phyloP scores from a whole-genome alignment of 2,888 invertebrate genomes.

The Zaprionus lineosus region DNA sequence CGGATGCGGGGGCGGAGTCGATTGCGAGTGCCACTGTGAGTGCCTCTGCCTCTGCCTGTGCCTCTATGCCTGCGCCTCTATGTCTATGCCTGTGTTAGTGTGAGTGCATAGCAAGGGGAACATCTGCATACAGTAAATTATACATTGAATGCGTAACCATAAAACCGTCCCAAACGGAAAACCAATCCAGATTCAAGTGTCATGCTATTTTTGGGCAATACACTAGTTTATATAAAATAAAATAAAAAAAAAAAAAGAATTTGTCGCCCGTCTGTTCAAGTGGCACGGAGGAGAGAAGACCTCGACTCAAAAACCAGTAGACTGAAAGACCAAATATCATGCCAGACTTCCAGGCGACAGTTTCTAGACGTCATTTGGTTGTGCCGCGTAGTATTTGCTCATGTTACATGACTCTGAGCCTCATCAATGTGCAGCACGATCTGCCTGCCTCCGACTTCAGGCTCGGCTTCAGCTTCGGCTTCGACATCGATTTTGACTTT shows the following conservation, averaged over 20 bases:
- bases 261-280: slow-evolving; percentile 66
- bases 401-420: slow-evolving; percentile 55
- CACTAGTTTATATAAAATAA: slow-evolving; percentile 2
- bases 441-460: slow-evolving; percentile 5
- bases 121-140: slow-evolving; percentile 73
- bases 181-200: slow-evolving; percentile 66
- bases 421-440: slow-evolving; percentile 47
- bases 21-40: neutral
- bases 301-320: slow-evolving; percentile 8
- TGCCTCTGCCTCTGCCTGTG: slow-evolving; percentile 3
- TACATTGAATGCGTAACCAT: slow-evolving; percentile 62
- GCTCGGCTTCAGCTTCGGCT: neutral
- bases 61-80: neutral
- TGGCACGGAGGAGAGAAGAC: slow-evolving; percentile 26
- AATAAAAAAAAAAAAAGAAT: slow-evolving; percentile 42
- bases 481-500: too few species aligned
- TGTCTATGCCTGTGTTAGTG: neutral
- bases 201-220: slow-evolving; percentile 66
- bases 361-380: slow-evolving; percentile 48
- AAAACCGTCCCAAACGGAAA: slow-evolving; percentile 56
- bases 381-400: slow-evolving; percentile 62
- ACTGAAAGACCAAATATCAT: slow-evolving; percentile 9
- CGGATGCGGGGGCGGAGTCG: too few species aligned
- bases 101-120: slow-evolving; percentile 33
- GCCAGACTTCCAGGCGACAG: slow-evolving; percentile 71